Evolutionary conservation across 2,888 invertebrate species (phyloP), one percentile per base, ranked within the genome.

Genomic region (Plebejus argus): DNA sequence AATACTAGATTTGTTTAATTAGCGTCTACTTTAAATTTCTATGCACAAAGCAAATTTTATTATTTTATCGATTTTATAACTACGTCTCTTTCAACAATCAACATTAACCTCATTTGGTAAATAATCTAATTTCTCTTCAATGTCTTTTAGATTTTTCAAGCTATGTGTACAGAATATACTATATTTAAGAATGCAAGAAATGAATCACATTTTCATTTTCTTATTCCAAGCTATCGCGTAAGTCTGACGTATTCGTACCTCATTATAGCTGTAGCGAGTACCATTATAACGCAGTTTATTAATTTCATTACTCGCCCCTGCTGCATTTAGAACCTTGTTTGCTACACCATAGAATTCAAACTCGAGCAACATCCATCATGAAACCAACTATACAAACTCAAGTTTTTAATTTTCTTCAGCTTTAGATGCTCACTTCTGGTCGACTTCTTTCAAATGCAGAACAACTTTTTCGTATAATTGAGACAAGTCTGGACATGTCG

Each of bases 381-480:
- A 66, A 28, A 66, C 66, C 66, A 7, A 66, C 66, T 66, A 66
- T 23, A 61, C 61, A 61, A 61, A 23, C 28, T 66, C 66, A 28
- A 66, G 66, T 66, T 66, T 66, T 66, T 66, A 66, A 66, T 66
- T 66, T 66, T 66, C 66, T 66, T 66, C 66, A 66, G 61, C 61
- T 10, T 61, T 23, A 23, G 66, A 71, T 71, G 71, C 39, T 71
- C 71, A 71, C 39, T 71, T 71, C 71, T 71, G 71, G 71, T n/a
- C 71, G 71, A 71, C 71, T 71, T 71, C 39, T 39, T 71, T 39
- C 71, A 71, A 71, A 71, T 71, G 39, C 39, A 66, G 66, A 71
- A 71, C 71, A 39, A 71, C n/a, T 39, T 71, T 35, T n/a, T 71
- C 71, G 39, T 39, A 71, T 71, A 71, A 71, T 71, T 71, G 35